These are phyloP conservation scores for Dreissena rostriformis DNA, from an alignment of 1,140 invertebrate species.

Conservation along the genomic window DNA sequence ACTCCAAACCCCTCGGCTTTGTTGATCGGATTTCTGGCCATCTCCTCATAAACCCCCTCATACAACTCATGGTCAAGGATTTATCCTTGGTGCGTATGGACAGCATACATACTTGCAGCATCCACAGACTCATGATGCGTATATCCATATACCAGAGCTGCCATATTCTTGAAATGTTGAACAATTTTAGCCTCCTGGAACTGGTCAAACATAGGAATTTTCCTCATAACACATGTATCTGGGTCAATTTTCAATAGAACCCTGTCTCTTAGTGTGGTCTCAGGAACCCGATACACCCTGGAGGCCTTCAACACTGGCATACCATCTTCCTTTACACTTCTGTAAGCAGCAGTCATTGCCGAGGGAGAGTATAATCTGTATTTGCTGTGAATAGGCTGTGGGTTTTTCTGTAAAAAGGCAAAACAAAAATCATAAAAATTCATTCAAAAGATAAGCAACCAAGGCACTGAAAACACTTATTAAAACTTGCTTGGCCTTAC, in stretches of 20 bases:
- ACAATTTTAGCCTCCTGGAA: conserved; percentile 26
- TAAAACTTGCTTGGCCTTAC: too few relatives aligned
- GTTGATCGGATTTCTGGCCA: conserved; percentile 11
- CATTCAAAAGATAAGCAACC: too few relatives aligned
- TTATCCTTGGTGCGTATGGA: conserved; percentile 3
- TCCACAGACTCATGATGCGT: conserved; percentile 11
- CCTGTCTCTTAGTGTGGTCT: conserved; percentile 50
- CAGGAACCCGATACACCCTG: conserved; percentile 33
- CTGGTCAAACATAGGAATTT: conserved; percentile 29
- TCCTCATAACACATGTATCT: too few relatives aligned
- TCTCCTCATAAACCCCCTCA: conserved; percentile 6
- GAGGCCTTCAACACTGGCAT: conserved; percentile 51
- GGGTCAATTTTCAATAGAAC: conserved; percentile 20
- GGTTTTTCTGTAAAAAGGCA: too few relatives aligned
- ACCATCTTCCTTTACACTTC: conserved; percentile 49
- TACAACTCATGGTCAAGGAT: conserved; percentile 6
- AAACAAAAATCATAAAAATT: too few relatives aligned
- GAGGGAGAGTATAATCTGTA: conserved; percentile 26
- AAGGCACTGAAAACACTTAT: too few relatives aligned
- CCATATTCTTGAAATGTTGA: conserved; percentile 45
- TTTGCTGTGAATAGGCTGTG: too few relatives aligned
- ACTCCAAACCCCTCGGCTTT: conserved; percentile 6
- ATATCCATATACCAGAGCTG: conserved; percentile 54
- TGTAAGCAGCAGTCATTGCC: conserved; percentile 37
- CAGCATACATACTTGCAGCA: conserved; percentile 44